Base-by-base conservation (phyloP, 2,888 invertebrate species). In the Blomia tropicalis region DNA sequence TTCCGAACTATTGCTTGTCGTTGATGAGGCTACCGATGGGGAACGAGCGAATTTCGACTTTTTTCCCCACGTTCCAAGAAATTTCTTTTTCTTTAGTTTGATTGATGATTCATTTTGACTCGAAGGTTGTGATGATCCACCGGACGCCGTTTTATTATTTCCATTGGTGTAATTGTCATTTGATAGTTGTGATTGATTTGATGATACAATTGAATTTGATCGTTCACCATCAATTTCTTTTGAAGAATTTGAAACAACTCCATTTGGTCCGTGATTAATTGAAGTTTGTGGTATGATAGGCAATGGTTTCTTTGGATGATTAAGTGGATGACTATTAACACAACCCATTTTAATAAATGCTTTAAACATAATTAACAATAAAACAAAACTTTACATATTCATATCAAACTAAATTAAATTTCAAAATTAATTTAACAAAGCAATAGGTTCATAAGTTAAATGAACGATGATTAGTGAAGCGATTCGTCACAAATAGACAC, bases 321-420 rank as follows among this genome's bases (percentile, higher is more conserved):
- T 58, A 22, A 32, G 17, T 25, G 23, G 59, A 44, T 25, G n/a
- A 36, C 47, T 3, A 11, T 17, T 44, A n/a, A 58, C n/a, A 58
- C 59, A 58, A 36, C 59, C 59, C 59, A 58, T 58, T 58, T 58
- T 58, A 1, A 11, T 23, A 7, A 58, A 11, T 36, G 29, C 2
- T 56, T 56, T 56, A 31, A 56, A 56, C 47, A 47, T 47, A 22
- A 36, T 36, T n/a, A n/a, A n/a, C n/a, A n/a, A n/a, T n/a, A n/a
- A n/a, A n/a, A n/a, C n/a, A n/a, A n/a, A n/a, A n/a, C n/a, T n/a
- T n/a, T n/a, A n/a, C n/a, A n/a, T n/a, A n/a, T n/a, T n/a, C n/a
- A n/a, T n/a, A n/a, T n/a, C n/a, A n/a, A n/a, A n/a, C n/a, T n/a
- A n/a, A n/a, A n/a, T n/a, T n/a, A n/a, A n/a, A n/a, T n/a, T n/a